Conservation (phyloP, 2,888 invertebrate species). For the Rhagonycha fulva region DNA sequence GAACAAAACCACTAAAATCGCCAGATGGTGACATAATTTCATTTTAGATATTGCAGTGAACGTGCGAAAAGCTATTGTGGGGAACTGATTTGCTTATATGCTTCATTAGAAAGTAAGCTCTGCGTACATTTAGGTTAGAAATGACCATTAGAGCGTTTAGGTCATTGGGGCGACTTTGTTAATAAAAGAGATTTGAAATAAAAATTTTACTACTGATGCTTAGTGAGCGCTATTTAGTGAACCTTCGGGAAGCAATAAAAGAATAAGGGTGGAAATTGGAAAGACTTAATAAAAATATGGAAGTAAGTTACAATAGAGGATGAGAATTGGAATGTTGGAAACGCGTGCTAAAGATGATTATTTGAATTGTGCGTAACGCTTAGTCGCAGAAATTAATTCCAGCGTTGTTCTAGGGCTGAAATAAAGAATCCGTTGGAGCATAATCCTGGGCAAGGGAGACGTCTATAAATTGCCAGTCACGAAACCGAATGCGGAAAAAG, state of each 20-base stretch:
- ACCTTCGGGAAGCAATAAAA: background rate
- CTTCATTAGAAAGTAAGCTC: background rate
- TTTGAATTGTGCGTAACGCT: conserved; percentile 35
- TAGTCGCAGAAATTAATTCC: conserved; percentile 41
- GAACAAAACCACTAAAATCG: background rate
- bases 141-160: background rate
- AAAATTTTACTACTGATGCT: no score
- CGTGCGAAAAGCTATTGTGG: background rate
- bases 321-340: conserved; percentile 11
- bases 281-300: background rate
- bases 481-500: conserved; percentile 37
- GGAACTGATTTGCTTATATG: background rate
- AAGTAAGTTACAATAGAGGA: background rate
- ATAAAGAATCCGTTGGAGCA: conserved; percentile 38
- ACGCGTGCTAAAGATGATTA: conserved; percentile 33
- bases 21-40: background rate
- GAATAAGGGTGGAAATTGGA: background rate
- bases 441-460: conserved; percentile 34
- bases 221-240: background rate
- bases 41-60: background rate
- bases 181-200: background rate
- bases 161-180: background rate
- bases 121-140: background rate
- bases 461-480: conserved; percentile 38
- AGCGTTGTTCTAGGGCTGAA: conserved; percentile 35